phyloP scores from a whole-genome alignment of 2,888 invertebrate species.

The Charanyca ferruginea region DNA sequence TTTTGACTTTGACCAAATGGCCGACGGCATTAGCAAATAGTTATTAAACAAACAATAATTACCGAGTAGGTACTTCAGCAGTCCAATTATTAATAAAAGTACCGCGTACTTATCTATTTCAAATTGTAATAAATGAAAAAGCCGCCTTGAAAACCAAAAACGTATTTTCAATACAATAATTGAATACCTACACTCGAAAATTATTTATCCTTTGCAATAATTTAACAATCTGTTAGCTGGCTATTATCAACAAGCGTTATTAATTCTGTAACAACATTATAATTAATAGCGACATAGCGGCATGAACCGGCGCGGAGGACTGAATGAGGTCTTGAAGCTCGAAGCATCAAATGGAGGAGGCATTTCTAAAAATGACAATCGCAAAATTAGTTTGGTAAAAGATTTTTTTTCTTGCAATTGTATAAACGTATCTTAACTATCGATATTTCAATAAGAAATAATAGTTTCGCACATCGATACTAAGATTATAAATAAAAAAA shows the following conservation, averaged over 20 bases:
- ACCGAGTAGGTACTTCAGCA: not conserved
- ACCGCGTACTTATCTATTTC: not conserved
- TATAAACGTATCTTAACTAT: too few relatives aligned
- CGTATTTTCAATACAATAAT: slow-evolving; percentile 38
- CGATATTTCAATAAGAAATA: too few relatives aligned
- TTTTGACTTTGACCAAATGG: too few relatives aligned
- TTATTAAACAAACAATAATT: not conserved
- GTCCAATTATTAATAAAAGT: not conserved
- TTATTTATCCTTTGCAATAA: slow-evolving; percentile 49
- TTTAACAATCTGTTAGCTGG: slow-evolving; percentile 48
- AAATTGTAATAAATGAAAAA: not conserved
- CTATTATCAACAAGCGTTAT: slow-evolving; percentile 60
- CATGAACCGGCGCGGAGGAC: slow-evolving; percentile 76
- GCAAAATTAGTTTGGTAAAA: not conserved
- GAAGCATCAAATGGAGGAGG: slow-evolving; percentile 64
- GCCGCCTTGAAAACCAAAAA: not conserved
- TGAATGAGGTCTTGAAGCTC: slow-evolving; percentile 70
- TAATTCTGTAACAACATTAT: slow-evolving; percentile 71
- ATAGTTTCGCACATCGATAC: too few relatives aligned
- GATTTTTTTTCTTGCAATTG: too few relatives aligned
- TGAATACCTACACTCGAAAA: slow-evolving; percentile 47
- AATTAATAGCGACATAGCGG: slow-evolving; percentile 76
- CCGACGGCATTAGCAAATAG: too few relatives aligned
- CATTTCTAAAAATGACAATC: slow-evolving; percentile 16
- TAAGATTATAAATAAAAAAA: too few relatives aligned